Evolutionary conservation across 2,888 invertebrate species (phyloP), one percentile per base, ranked within the genome.

Genomic region (Eupithecia centaureata): DNA sequence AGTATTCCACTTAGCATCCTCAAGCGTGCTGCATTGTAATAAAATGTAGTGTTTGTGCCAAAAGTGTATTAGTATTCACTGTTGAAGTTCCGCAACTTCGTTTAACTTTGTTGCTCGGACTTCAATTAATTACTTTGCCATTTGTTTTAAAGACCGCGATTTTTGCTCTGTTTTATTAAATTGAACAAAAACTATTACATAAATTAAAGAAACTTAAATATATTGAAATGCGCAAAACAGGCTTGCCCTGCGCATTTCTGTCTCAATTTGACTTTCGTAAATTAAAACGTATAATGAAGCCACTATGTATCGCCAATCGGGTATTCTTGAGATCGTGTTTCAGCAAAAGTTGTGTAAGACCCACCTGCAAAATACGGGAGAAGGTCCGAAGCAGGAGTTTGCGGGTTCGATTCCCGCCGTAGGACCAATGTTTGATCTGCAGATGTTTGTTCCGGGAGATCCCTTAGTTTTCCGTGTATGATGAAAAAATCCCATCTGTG

Each of bases 11-110:
- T 65, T 62, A 65, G 27, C 61, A 18, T 68, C 62, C 64, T 61
- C 22, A 62, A 47, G 42, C 56, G 33, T 47, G 65, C 65, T 56
- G 30, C 63, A 63, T 63, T 65, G 56, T 66, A 66, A 70, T 63
- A 66, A 63, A 70, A 66, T 61, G 66, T 52, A 61, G 57, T 63
- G 32, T 70, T 63, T 38, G 66, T 65, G 68, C 68, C 70, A 66
- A 70, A 66, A 63, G 18, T 38, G 62, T 69, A 63, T 70, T 66
- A 66, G 70, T 66, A 70, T 70, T 70, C 70, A 70, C 63, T 28
- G 65, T 63, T 61, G 52, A 52, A 70, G 56, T 66, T 60, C 51
- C 38, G 59, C 60, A 60, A 65, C 56, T n/a, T 57, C 25, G 63
- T 47, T 63, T 42, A 13, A 64, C 64, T 64, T 52, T 59, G 58